phyloP scores from a whole-genome alignment of 35 echinoderm and acorn worm genomes.

The Lytechinus pictus region DNA sequence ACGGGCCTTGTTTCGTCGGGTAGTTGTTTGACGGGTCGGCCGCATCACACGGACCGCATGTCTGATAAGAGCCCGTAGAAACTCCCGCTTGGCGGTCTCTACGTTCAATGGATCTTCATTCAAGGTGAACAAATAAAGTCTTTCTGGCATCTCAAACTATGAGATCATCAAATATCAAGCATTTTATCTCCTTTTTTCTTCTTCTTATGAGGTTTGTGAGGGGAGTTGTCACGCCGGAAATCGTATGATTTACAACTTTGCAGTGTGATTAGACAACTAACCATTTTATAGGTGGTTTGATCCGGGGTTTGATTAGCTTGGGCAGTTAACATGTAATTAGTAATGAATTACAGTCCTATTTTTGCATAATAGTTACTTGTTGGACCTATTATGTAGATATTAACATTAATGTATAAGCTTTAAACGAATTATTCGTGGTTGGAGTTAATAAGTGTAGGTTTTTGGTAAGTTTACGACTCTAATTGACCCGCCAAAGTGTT shows the following conservation, averaged over 20 bases:
- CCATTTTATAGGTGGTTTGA: background rate
- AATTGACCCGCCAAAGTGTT: no score
- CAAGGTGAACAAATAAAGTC: background rate
- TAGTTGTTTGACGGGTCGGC: background rate
- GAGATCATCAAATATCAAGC: background rate
- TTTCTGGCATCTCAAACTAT: background rate
- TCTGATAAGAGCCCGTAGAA: slow-evolving; percentile 25
- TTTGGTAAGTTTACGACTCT: background rate
- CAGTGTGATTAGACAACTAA: slow-evolving; percentile 27
- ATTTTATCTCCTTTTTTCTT: slow-evolving; percentile 5
- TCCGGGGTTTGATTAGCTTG: background rate
- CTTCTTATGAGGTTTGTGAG: background rate
- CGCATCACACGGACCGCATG: slow-evolving; percentile 33
- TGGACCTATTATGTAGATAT: background rate
- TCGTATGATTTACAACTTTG: slow-evolving; percentile 44
- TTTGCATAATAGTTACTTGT: slow-evolving; percentile 26
- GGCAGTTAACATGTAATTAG: slow-evolving; percentile 9
- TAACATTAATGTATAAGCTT: background rate
- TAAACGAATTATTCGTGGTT: background rate
- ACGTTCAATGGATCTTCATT: background rate
- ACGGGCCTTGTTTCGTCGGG: background rate
- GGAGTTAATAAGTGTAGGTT: background rate
- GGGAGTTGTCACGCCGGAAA: slow-evolving; percentile 22
- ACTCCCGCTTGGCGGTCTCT: background rate
- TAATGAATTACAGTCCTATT: slow-evolving; percentile 27